Conservation (phyloP, 2,797 vertebrate genomes). For the Sebastes itinus region DNA sequence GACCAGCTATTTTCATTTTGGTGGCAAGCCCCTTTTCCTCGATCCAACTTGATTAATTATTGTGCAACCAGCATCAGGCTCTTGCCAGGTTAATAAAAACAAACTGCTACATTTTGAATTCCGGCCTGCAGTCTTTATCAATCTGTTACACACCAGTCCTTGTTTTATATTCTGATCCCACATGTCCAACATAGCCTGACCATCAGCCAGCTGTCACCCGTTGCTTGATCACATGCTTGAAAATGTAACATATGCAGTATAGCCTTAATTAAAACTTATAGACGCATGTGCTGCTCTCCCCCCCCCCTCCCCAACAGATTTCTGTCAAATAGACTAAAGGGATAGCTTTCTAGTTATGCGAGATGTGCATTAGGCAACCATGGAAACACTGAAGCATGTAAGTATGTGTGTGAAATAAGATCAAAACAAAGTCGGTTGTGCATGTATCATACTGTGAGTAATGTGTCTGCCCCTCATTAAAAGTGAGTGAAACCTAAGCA, state of each 20-base stretch:
- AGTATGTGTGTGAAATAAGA: conserved; percentile 14
- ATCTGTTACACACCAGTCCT: not conserved
- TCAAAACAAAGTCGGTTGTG: conserved; percentile 26
- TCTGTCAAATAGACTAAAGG: not conserved
- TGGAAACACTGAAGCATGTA: conserved; percentile 11
- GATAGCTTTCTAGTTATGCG: not conserved
- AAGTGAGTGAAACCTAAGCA: conserved; percentile 40
- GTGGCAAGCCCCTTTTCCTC: too few relatives aligned
- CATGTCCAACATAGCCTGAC: not conserved
- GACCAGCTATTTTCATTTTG: too few relatives aligned
- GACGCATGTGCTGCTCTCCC: not conserved
- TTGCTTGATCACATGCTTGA: not conserved
- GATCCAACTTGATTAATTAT: not conserved
- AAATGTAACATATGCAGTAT: not conserved
- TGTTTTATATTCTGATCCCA: not conserved
- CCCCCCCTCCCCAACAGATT: not conserved
- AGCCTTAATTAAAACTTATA: not conserved
- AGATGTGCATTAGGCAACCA: conserved; percentile 13
- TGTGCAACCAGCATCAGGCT: not conserved
- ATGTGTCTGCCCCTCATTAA: conserved; percentile 55
- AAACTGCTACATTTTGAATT: not conserved
- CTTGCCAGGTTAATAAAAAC: not conserved
- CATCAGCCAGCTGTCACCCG: not conserved
- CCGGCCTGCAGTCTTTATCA: not conserved
- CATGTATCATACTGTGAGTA: conserved; percentile 30